Conservation (phyloP, 2,888 invertebrate genomes). For the Melinopterus prodromus region DNA sequence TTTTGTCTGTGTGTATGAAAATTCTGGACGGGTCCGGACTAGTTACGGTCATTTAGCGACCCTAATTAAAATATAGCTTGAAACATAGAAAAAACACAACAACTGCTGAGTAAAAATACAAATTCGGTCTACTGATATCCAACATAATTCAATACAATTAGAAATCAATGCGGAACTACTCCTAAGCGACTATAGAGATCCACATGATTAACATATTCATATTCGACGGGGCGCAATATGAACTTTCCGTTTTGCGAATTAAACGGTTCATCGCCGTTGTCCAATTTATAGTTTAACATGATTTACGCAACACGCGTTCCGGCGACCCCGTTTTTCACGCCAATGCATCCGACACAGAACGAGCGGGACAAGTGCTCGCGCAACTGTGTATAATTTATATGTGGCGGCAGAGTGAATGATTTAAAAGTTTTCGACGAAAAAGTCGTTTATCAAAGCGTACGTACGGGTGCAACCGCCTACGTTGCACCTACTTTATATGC, state of each 20-base stretch:
- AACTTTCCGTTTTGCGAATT: not conserved
- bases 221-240: not conserved
- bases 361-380: constrained; percentile 11
- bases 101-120: no score
- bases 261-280: constrained; percentile 4
- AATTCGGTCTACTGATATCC: no score
- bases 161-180: not conserved
- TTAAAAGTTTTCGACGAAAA: constrained; percentile 28
- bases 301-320: constrained; percentile 4
- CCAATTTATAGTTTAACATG: not conserved
- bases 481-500: constrained; percentile 24
- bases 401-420: constrained; percentile 28
- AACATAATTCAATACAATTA: no score
- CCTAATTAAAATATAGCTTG: no score
- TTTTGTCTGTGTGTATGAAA: no score
- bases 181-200: not conserved
- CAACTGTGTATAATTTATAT: constrained; percentile 25
- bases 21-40: no score
- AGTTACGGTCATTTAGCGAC: no score
- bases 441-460: constrained; percentile 28
- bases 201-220: not conserved
- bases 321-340: constrained; percentile 4
- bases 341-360: not conserved
- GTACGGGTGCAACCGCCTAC: constrained; percentile 12
- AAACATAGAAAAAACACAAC: no score